Evolutionary conservation across 2,113 vertebrate species (phyloP), one percentile per base, ranked within the genome.

Genomic region (Pseudolaguvia tuberculata): DNA sequence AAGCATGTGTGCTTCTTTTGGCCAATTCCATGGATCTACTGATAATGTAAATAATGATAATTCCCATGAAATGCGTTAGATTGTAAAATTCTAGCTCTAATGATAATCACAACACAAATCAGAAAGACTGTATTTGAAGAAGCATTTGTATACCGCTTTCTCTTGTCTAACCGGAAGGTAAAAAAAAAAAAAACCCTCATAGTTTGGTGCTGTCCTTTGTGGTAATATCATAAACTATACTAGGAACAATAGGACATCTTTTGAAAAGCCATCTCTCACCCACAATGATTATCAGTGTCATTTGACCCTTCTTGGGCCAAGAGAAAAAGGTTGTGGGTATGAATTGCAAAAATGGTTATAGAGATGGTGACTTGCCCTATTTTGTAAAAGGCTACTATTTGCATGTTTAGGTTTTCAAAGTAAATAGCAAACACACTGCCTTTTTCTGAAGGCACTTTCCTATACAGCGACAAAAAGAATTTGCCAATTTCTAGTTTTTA

Each of bases 351-450:
- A 50, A 69, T 81, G 71, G 71, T 82, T 76, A 87, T 82, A 70
- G 71, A 45, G 77, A 82, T 81, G 51, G 78, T 84, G 83, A 85
- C 83, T 79, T 65, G n/a, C n/a, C n/a, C n/a, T n/a, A n/a, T 63
- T 85, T 83, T 80, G 80, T 83, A 78, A 79, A 56, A 80, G 74
- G 66, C 70, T 23, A 35, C 75, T 75, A 77, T 87, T 85, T 83
- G 80, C 79, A 83, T 87, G 81, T 67, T 57, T 78, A 84, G 39
- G 47, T 70, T 66, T 83, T 35, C 20, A 86, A 81, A 84, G 78
- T 85, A 82, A 85, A 84, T 83, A 82, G 79, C 79, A 81, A 67
- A 78, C 72, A 55, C 74, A 18, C 45, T 51, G 67, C 45, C 21
- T 72, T 45, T n/a, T 50, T 65, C 55, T 62, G 52, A 70, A 61